Base-by-base conservation (phyloP, 2,113 vertebrate species). In the Pachycephala philippinensis region DNA sequence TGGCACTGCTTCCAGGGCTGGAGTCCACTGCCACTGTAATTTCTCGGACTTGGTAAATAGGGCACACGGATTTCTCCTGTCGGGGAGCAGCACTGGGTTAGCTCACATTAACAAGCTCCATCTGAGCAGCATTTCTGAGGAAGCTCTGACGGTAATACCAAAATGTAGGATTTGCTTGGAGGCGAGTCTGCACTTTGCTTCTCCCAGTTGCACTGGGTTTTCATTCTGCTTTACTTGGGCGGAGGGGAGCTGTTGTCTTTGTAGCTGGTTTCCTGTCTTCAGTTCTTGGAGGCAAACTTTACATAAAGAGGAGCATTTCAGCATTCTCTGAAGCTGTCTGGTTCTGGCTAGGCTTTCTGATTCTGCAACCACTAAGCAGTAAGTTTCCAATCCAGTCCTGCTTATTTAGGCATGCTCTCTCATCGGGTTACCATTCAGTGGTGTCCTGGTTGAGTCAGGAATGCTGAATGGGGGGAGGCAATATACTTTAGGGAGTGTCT, bases 371-470 rank as follows among this genome's bases (percentile, higher is more conserved):
- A 33, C 91, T 95, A 71, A 95, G 89, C 89, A 92, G 81, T 84
- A 89, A 95, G 89, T 94, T 96, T 97, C 93, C 95, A 87, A 89
- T 90, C 90, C 92, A 64, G 71, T 66, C 75, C 79, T 96, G 95
- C 96, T 97, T 96, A 95, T 92, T 96, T 95, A 95, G 95, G 96
- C 96, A 84, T 86, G 69, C 88, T 93, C 26, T 83, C 90, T 92
- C 90, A 95, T 90, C 9, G 1, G 61, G 61, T 89, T 12, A 6
- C 94, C 82, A 81, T 96, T 90, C 96, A 89, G 93, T 30, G 92
- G 88, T 95, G 90, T 92, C 93, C 95, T 94, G 90, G 95, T 88
- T 68, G 88, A 97, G 65, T 81, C 71, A 95, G 88, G 85, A 96
- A 96, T 97, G 96, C 86, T 94, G 93, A 35, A 78, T 72, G 69